These are phyloP conservation scores for Umimayanthus chanpuru DNA, from an alignment of 92 coral and sea anemone species.

Conservation along the genomic window DNA sequence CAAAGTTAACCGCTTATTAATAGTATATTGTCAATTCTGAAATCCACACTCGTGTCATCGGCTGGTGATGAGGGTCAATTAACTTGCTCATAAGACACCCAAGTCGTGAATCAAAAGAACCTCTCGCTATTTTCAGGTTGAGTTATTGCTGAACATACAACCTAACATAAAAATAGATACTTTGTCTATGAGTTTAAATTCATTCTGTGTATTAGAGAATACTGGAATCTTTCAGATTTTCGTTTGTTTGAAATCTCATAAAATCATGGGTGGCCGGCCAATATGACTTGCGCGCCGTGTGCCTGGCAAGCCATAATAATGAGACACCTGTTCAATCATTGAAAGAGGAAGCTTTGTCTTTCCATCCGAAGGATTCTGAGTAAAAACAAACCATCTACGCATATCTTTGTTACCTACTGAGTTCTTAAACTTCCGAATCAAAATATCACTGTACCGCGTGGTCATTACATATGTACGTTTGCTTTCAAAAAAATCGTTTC, in stretches of 20 bases:
- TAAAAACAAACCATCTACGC: constrained; percentile 23
- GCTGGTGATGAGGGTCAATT: not conserved
- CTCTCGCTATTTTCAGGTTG: not conserved
- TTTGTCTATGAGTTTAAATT: not conserved
- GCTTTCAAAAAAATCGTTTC: not conserved
- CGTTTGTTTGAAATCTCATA: constrained; percentile 2
- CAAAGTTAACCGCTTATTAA: constrained; percentile 44
- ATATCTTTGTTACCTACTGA: constrained; percentile 23
- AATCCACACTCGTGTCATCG: not conserved
- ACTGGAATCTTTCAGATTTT: not conserved
- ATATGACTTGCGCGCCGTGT: not conserved
- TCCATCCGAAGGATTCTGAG: constrained; percentile 11
- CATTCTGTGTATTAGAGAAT: not conserved
- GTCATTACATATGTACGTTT: not conserved
- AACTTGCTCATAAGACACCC: not conserved
- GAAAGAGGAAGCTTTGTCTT: not conserved
- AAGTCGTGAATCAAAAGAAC: not conserved
- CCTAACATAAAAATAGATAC: not conserved
- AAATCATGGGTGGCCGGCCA: not conserved
- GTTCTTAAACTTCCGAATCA: constrained; percentile 33
- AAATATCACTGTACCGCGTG: constrained; percentile 15
- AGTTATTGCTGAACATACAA: not conserved
- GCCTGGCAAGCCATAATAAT: not conserved
- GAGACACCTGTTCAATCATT: constrained; percentile 27
- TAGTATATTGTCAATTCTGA: constrained; percentile 21